Conservation (phyloP, 35 echinoderm and acorn worm species). For the Ophiothrix spiculata region DNA sequence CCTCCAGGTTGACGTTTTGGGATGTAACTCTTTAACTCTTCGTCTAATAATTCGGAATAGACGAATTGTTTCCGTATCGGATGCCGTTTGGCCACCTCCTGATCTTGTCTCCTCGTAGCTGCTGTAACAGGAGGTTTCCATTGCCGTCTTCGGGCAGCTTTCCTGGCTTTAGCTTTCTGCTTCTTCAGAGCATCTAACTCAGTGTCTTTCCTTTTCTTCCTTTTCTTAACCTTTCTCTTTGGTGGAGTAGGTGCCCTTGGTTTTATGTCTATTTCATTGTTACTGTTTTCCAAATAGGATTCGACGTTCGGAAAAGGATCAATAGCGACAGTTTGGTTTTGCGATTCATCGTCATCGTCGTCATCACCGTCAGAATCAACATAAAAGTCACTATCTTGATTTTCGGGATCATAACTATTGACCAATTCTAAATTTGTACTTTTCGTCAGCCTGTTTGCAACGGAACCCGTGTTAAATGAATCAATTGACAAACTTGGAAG, state of each 20-base stretch:
- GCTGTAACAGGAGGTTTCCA: constrained; percentile 9
- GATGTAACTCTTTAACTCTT: constrained; percentile 53
- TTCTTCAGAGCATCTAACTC: not conserved
- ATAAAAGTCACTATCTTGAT: not conserved
- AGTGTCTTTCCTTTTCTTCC: constrained; percentile 23
- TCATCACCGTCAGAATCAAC: not conserved
- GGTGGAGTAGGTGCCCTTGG: constrained; percentile 39
- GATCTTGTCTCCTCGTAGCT: constrained; percentile 10
- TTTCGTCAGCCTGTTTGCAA: not conserved
- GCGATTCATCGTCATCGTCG: not conserved
- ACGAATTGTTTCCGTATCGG: constrained; percentile 69
- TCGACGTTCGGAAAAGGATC: constrained; percentile 52
- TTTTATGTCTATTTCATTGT: not conserved
- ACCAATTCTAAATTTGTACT: not conserved
- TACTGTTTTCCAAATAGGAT: constrained; percentile 5
- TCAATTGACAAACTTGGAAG: not conserved
- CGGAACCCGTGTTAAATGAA: not conserved
- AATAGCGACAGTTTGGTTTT: constrained; percentile 21
- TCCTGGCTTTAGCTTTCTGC: not conserved
- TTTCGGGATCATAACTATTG: not conserved
- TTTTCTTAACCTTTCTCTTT: constrained; percentile 46
- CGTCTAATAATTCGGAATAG: constrained; percentile 52
- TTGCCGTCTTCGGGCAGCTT: not conserved
- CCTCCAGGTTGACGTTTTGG: constrained; percentile 57
- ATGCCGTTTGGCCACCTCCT: constrained; percentile 39